Conservation (phyloP, 2,797 vertebrate genomes). For the Phoeniculus purpureus region DNA sequence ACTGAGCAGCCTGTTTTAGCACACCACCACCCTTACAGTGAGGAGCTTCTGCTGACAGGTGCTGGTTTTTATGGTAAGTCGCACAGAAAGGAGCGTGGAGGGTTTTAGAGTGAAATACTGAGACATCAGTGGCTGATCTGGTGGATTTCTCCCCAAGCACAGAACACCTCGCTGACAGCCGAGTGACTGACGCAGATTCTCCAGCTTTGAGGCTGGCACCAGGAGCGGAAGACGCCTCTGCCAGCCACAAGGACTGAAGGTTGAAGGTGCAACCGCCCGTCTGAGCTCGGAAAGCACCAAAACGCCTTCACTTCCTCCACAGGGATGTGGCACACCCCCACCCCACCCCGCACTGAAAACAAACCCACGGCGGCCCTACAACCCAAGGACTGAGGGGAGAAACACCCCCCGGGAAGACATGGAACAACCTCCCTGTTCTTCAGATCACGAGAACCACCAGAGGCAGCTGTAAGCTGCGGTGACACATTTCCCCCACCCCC, state of each 20-base stretch:
- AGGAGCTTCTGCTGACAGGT: neutral
- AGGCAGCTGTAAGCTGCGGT: too few species aligned
- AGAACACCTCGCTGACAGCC: too few species aligned
- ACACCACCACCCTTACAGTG: too few species aligned
- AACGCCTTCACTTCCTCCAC: accelerated
- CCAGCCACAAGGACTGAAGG: too few species aligned
- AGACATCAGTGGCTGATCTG: accelerated
- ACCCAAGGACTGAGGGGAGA: accelerated
- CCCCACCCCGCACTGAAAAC: too few species aligned
- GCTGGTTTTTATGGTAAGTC: neutral
- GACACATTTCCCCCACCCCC: too few species aligned
- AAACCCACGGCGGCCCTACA: too few species aligned
- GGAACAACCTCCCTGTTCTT: too few species aligned
- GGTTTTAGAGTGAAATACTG: neutral
- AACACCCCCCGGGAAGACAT: accelerated
- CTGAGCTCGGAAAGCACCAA: accelerated
- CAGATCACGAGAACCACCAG: too few species aligned
- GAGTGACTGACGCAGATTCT: accelerated
- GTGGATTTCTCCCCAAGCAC: neutral
- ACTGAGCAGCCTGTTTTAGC: too few species aligned
- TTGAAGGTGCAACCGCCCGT: accelerated
- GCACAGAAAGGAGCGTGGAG: accelerated
- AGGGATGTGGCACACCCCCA: accelerated
- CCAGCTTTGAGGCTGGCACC: accelerated
- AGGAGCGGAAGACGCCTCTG: accelerated